These are phyloP conservation scores for Balaeniceps rex DNA, from an alignment of 2,113 vertebrate species.

Conservation along the genomic window DNA sequence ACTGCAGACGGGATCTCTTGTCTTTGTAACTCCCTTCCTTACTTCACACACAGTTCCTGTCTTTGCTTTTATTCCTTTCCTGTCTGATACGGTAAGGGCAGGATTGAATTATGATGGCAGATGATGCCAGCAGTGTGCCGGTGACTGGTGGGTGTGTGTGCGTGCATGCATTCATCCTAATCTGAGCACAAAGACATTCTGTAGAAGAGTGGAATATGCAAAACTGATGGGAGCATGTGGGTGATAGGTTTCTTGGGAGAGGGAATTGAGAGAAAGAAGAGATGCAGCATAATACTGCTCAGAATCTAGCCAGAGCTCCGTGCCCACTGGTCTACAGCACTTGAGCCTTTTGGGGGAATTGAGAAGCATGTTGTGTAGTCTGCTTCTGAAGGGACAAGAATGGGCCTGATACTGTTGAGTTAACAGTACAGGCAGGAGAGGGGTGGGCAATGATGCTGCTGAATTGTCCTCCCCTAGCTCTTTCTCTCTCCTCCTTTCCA, in stretches of 20 bases:
- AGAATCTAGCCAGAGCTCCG: neutral
- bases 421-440: neutral
- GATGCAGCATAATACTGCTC: neutral
- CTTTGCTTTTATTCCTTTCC: constrained; percentile 30
- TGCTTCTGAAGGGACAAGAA: neutral
- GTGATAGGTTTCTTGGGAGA: neutral
- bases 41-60: neutral
- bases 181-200: neutral
- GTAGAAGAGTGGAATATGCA: neutral
- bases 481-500: neutral
- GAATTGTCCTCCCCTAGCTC: neutral
- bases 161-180: neutral
- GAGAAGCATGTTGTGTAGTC: neutral
- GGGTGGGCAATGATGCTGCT: neutral
- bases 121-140: constrained; percentile 9
- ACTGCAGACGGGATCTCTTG: constrained; percentile 2
- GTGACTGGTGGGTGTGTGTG: neutral
- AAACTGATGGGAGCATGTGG: neutral
- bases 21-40: neutral
- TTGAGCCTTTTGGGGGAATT: neutral
- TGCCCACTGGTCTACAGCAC: neutral
- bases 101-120: neutral
- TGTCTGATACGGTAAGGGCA: neutral
- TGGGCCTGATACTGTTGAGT: neutral
- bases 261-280: neutral